phyloP scores from a whole-genome alignment of 1,140 invertebrate genomes.

The Chrysoperla carnea region DNA sequence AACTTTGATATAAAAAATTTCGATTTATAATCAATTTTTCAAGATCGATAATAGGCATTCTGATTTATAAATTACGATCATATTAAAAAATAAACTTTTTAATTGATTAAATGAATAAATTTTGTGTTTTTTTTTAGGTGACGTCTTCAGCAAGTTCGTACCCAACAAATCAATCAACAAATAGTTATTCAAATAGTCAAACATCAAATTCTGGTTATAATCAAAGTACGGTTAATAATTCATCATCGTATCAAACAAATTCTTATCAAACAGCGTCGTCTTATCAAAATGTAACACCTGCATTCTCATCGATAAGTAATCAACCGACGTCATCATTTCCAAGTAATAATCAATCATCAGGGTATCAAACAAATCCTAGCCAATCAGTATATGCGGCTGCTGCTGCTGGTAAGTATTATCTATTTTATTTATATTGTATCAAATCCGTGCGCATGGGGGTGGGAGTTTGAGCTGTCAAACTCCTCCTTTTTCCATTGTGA shows the following conservation, averaged over 20 bases:
- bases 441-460: too few relatives aligned
- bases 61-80: too few relatives aligned
- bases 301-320: slow-evolving; percentile 14
- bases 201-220: slow-evolving; percentile 9
- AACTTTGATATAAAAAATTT: too few relatives aligned
- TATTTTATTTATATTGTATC: too few relatives aligned
- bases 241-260: slow-evolving; percentile 12
- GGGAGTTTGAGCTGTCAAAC: too few relatives aligned
- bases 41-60: too few relatives aligned
- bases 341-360: slow-evolving; percentile 11
- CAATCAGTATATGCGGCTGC: slow-evolving; percentile 19
- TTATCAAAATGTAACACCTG: slow-evolving; percentile 12
- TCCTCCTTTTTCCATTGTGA: too few relatives aligned
- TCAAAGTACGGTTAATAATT: slow-evolving; percentile 8
- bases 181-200: slow-evolving; percentile 14
- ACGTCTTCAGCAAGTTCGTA: slow-evolving; percentile 16
- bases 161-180: slow-evolving; percentile 12
- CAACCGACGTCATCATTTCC: slow-evolving; percentile 14
- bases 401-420: slow-evolving; percentile 13
- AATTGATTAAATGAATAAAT: too few relatives aligned
- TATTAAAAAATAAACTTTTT: too few relatives aligned
- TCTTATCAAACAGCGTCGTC: slow-evolving; percentile 13
- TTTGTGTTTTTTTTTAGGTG: not conserved
- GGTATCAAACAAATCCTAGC: slow-evolving; percentile 15
- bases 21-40: too few relatives aligned